phyloP scores from a whole-genome alignment of 1,140 invertebrate species.

The Cydia fagiglandana region DNA sequence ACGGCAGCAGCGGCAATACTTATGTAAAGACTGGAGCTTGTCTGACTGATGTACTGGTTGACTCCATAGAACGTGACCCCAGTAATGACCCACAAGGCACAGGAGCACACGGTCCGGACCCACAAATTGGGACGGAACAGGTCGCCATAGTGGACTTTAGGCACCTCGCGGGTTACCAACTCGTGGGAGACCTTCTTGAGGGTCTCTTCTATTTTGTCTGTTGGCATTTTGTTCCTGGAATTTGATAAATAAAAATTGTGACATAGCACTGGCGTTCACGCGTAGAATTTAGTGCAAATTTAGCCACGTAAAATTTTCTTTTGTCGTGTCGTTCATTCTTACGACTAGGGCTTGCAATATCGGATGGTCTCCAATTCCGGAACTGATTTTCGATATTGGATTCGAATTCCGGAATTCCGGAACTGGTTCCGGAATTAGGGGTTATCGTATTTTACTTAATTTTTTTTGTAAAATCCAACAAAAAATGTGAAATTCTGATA shows the following conservation, averaged over 20 bases:
- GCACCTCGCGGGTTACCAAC: constrained; percentile 46
- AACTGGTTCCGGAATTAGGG: no score
- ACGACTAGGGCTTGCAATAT: no score
- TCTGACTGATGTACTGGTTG: constrained; percentile 86
- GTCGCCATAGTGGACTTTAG: constrained; percentile 82
- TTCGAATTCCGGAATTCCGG: no score
- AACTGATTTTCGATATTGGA: no score
- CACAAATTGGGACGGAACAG: constrained; percentile 85
- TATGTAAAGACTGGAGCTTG: constrained; percentile 85
- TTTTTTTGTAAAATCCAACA: no score
- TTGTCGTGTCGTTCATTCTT: no score
- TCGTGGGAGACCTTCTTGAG: constrained; percentile 58
- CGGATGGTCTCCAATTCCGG: no score
- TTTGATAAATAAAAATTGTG: not conserved
- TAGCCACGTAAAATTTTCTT: no score
- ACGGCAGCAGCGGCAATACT: constrained; percentile 80
- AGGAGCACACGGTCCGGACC: constrained; percentile 84
- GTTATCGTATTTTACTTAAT: no score
- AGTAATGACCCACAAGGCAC: constrained; percentile 84
- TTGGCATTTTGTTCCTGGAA: constrained; percentile 79
- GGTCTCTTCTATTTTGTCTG: constrained; percentile 73
- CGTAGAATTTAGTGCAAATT: no score
- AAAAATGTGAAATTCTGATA: no score
- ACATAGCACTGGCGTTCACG: no score
- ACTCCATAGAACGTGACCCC: constrained; percentile 87